Evolutionary conservation across 2,888 invertebrate species (phyloP), one percentile per base, ranked within the genome.

Genomic region (Pandemis heparana): DNA sequence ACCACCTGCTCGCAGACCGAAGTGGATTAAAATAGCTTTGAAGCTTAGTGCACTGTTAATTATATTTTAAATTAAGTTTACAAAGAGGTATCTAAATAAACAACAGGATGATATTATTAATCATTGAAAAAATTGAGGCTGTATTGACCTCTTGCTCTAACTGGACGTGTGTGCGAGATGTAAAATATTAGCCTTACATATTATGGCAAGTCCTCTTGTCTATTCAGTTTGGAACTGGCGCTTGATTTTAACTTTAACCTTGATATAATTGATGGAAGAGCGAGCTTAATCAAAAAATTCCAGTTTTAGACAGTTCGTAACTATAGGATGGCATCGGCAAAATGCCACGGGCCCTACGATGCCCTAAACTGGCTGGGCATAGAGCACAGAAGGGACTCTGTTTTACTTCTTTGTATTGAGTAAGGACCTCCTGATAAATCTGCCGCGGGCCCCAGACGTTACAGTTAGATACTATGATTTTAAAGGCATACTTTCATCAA

Each of bases 31-130:
- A 43, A 39, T 59, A 12, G 67, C 68, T 63, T 56, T 38, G 7
- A 63, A 39, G 62, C 67, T 72, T 72, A 6, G 32, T 18, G 62
- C 48, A 59, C 60, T 66, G n/a, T 2, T 32, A 32, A 32, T 71
- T 63, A 59, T n/a, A 39, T 23, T 38, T 65, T 51, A 23, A 38
- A 5, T 51, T 18, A 16, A 65, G 65, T 7, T 60, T 8, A 60
- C 10, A 53, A 51, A 51, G 8, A 56, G 56, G 56, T 56, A 56
- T 23, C 10, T 10, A 56, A 12, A 12, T 23, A 23, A 23, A 23
- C 4, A 4, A 0, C 12, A 56, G 23, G 23, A 18, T 23, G 5
- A 14, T 53, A 9, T 12, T 16, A 18, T 51, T 51, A 12, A 46
- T 16, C 53, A 1, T 53, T 9, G 9, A 9, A 18, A 56, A 56